These are phyloP conservation scores for Beris morrisii DNA, from an alignment of 2,888 invertebrate species.

Conservation along the genomic window DNA sequence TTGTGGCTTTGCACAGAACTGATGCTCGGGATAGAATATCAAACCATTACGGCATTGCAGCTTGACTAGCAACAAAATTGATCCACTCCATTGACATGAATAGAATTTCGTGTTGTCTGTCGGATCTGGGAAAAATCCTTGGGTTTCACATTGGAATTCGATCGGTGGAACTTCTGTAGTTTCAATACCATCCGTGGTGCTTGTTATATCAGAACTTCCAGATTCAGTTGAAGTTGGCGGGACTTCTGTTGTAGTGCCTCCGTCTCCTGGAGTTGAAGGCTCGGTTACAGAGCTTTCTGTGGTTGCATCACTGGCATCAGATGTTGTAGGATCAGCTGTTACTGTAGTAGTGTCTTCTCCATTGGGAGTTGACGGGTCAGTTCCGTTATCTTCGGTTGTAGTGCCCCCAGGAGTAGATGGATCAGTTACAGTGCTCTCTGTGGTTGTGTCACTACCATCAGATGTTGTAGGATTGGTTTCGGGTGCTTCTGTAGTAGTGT, in stretches of 20 bases:
- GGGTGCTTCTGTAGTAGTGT: no score
- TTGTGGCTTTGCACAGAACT: constrained; percentile 38
- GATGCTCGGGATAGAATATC: constrained; percentile 35
- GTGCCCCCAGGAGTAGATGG: neutral
- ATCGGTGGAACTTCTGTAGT: neutral
- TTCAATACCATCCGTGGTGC: neutral
- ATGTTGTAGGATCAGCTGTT: neutral
- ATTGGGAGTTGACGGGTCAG: neutral
- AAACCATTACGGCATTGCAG: constrained; percentile 39
- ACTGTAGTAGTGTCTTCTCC: neutral
- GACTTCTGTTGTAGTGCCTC: constrained; percentile 1
- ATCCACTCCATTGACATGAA: constrained; percentile 39
- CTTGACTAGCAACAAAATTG: constrained; percentile 34
- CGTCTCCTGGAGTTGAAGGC: neutral
- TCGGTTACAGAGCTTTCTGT: neutral
- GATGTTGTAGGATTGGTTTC: neutral
- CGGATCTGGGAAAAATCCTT: constrained; percentile 27
- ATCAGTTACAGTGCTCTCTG: neutral
- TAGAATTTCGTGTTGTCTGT: constrained; percentile 39
- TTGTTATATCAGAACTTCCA: neutral
- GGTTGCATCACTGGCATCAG: neutral
- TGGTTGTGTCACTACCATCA: neutral
- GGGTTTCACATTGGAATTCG: constrained; percentile 5
- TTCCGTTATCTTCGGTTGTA: neutral
- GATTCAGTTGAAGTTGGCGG: neutral